A percentile compares a stretch with the other conserved stretches of the same genome.
phyloP scores from a whole-genome alignment of 1,140 invertebrate species.

The Megalonaias nervosa region DNA sequence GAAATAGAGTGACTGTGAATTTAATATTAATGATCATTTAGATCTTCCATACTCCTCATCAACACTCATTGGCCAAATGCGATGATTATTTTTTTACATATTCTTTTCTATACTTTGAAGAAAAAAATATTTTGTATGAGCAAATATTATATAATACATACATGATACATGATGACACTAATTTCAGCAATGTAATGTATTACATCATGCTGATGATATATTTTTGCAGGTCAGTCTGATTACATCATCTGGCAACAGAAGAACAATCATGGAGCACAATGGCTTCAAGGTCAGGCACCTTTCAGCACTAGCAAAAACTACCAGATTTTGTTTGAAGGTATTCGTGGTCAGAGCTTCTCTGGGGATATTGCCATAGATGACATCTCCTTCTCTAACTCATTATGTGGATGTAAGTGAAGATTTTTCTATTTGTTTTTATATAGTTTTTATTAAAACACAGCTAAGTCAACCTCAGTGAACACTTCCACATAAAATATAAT shows the following conservation, averaged over 20 bases:
- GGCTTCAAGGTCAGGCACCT: conserved; percentile 52
- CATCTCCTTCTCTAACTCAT: conserved; percentile 70
- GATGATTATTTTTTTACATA: not conserved
- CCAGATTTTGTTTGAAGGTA: conserved; percentile 70
- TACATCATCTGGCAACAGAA: conserved; percentile 40
- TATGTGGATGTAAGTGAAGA: conserved; percentile 47
- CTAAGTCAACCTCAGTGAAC: not conserved
- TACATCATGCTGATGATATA: not conserved
- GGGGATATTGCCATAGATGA: conserved; percentile 86
- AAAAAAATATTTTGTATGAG: not conserved
- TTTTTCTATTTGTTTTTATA: not conserved
- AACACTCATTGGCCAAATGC: too few species aligned
- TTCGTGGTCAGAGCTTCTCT: conserved; percentile 78
- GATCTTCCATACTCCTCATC: too few species aligned
- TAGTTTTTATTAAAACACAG: not conserved
- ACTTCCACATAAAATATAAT: not conserved
- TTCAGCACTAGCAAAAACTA: conserved; percentile 41
- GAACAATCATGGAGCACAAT: conserved; percentile 46
- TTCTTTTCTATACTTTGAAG: not conserved
- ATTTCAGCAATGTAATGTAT: not conserved
- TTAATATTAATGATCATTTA: too few species aligned
- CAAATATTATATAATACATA: not conserved
- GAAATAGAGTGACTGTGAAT: too few species aligned
- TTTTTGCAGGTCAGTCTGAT: conserved; percentile 28
- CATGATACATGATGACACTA: not conserved